Evolutionary conservation across 2,113 vertebrate genomes (phyloP), one percentile per base, ranked within the genome.

Genomic region (Lates calcarifer): DNA sequence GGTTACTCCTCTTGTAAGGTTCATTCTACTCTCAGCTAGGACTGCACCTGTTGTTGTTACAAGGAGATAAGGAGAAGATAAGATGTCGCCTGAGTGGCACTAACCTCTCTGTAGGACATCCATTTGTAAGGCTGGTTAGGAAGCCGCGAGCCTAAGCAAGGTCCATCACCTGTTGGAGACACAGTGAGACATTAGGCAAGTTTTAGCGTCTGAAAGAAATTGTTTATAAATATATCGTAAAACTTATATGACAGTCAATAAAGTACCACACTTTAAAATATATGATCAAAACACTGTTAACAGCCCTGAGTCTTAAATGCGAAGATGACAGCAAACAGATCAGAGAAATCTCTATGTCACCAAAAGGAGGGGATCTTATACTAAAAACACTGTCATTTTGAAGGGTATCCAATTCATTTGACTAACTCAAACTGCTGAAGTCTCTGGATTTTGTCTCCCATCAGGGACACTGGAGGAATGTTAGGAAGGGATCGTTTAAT

Each of bases 91-190:
- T 58, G 26, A 74, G 15, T 20, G 5, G 28, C 65, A 81, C 96
- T 95, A 35, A 99, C 98, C 97, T 99, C 97, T 93, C 95, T 98
- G 92, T 99, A 99, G 61, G 98, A 97, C 20, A 99, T 86, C 98
- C 98, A 99, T 87, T 96, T 96, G 90, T 99, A 99, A 79, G 98
- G 97, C 91, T 98, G 96, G 84, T 97, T 96, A 35, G 97, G 96
- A 63, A 97, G 97, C 74, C 98, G 95, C 64, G 96, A 99, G 73
- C 98, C 98, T 81, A 99, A 93, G 86, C 97, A 99, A 5, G 98
- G 98, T 33, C 97, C 97, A 8, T 98, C 96, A 70, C 97, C 98
- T 98, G 89, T 74, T 85, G 65, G 70, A 33, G 3, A 71, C 61
- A 90, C n/a, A 77, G 28, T 2, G 26, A 77, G 12, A 58, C 29